Evolutionary conservation across 1,140 invertebrate species (phyloP).

Genomic region (Gerris buenoi): DNA sequence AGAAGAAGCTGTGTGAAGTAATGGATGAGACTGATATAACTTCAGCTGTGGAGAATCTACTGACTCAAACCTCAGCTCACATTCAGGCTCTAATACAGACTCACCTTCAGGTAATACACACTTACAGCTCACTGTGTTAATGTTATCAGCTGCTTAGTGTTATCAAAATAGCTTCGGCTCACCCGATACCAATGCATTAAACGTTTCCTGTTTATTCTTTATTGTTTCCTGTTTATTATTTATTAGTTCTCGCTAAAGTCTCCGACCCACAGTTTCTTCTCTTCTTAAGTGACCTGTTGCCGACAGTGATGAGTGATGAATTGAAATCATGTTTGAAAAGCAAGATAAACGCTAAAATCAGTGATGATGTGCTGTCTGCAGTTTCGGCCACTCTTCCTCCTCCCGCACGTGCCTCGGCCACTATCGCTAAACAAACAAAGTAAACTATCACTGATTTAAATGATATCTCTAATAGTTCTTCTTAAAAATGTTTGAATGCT

Average conservation of each 20-base stretch:
- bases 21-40: neutral
- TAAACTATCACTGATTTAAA: no score
- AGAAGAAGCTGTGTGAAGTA: neutral
- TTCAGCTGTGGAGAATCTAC: neutral
- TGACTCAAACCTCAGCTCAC: neutral
- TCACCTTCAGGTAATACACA: neutral
- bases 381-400: neutral
- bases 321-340: neutral
- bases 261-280: no score
- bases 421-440: no score
- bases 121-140: no score
- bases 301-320: neutral
- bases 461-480: no score
- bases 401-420: neutral
- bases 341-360: neutral
- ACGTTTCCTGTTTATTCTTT: no score
- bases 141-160: no score
- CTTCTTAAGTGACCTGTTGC: neutral
- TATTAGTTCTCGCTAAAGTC: no score
- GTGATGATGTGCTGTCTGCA: neutral
- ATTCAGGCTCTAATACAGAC: neutral
- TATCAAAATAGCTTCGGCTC: no score
- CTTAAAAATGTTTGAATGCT: no score
- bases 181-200: no score
- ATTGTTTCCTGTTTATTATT: no score